phyloP scores from a whole-genome alignment of 2,888 invertebrate genomes.

The Celastrina argiolus region DNA sequence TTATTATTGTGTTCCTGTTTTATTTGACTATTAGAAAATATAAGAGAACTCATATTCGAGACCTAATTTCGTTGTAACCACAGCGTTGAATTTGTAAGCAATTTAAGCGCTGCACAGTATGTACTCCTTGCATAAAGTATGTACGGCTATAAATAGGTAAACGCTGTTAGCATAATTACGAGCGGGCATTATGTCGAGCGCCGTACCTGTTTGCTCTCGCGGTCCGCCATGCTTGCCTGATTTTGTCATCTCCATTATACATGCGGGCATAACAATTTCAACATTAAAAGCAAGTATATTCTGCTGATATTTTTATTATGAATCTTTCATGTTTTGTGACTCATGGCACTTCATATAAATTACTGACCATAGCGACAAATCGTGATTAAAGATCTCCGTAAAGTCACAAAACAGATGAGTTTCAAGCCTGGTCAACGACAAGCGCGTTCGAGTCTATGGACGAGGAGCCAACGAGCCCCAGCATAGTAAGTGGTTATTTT shows the following conservation, averaged over 20 bases:
- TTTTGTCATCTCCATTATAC: slow-evolving; percentile 36
- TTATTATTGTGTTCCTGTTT: neutral
- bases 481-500: too few species aligned
- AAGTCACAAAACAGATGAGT: too few species aligned
- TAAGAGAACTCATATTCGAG: too few species aligned
- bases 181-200: slow-evolving; percentile 30
- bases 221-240: slow-evolving; percentile 30
- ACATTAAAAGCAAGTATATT: neutral
- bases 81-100: slow-evolving; percentile 4
- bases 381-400: too few species aligned
- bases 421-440: too few species aligned
- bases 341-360: neutral
- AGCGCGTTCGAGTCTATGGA: too few species aligned
- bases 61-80: neutral
- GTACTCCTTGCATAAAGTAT: slow-evolving; percentile 1
- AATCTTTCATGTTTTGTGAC: neutral
- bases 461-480: too few species aligned
- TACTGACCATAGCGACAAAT: too few species aligned
- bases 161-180: slow-evolving; percentile 5
- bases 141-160: slow-evolving; percentile 9
- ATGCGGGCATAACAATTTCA: slow-evolving; percentile 24
- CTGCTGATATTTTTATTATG: neutral
- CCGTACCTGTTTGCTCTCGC: slow-evolving; percentile 30
- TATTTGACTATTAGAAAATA: too few species aligned
- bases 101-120: neutral